These are phyloP conservation scores for Mastacembelus armatus DNA, from an alignment of 2,797 vertebrate genomes.

Conservation along the genomic window DNA sequence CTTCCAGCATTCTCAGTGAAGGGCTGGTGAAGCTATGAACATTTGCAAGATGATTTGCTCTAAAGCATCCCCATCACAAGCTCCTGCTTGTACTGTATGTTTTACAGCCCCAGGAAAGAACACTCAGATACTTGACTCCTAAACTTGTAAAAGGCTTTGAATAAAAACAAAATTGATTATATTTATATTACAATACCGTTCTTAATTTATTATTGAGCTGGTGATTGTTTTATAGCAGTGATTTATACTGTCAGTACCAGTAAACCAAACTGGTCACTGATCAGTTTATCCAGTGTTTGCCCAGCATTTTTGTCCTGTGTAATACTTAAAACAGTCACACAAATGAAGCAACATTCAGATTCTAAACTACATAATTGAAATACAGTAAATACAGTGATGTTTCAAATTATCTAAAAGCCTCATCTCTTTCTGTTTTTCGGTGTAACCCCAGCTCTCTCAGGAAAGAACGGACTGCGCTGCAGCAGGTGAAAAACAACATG, in stretches of 20 bases:
- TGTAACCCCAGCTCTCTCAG: constrained; percentile 86
- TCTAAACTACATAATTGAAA: background rate
- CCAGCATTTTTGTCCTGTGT: background rate
- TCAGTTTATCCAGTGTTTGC: no score
- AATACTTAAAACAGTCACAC: background rate
- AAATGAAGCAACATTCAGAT: constrained; percentile 8
- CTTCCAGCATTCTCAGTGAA: constrained; percentile 9
- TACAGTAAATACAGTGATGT: background rate
- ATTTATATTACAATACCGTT: constrained; percentile 19
- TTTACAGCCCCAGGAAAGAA: constrained; percentile 36
- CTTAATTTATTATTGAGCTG: constrained; percentile 6
- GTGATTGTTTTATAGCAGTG: constrained; percentile 9
- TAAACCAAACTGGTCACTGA: constrained; percentile 4
- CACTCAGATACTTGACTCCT: background rate
- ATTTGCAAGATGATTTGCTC: constrained; percentile 53
- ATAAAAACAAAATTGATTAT: background rate
- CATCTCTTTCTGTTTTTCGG: constrained; percentile 12
- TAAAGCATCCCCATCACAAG: constrained; percentile 41
- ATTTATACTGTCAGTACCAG: background rate
- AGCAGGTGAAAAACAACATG: constrained; percentile 96
- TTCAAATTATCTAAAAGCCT: background rate
- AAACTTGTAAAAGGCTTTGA: background rate
- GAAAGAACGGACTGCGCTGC: constrained; percentile 90
- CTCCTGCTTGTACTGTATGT: constrained; percentile 50
- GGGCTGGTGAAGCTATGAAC: constrained; percentile 14